Evolutionary conservation across 1,140 invertebrate genomes (phyloP), one percentile per base, ranked within the genome.

Genomic region (Lepeophtheirus salmonis): DNA sequence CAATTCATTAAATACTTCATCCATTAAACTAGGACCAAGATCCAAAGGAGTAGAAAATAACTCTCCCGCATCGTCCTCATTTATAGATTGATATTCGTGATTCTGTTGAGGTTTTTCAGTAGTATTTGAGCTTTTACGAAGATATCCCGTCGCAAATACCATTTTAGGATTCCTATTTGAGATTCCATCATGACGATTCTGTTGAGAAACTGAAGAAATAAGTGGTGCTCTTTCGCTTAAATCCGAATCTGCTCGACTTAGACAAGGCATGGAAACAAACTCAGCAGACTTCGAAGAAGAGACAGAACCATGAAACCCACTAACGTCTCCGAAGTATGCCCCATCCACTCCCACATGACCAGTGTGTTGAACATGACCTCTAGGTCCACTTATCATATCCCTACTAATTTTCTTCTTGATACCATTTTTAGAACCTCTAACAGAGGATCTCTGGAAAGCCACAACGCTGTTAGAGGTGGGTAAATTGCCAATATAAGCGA

Each of bases 281-380:
- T 83, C 67, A 56, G 52, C 1, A 54, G 17, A 20, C n/a, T 16
- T 16, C 4, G 52, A 21, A 20, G 52, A 54, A 21, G 26, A 22
- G 17, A 55, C 24, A 49, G 17, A 22, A 41, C 30, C n/a, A 41
- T 41, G 30, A 18, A 91, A 73, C 67, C 89, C 90, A 50, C 86
- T 83, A 55, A 97, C 81, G 71, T 96, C 90, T 0, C 94, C 92
- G 70, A 97, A 97, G 68, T 89, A 89, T 58, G 88, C 86, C 3
- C 94, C 94, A 71, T 97, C 94, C 13, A 94, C 76, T 1, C 95
- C 94, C 2, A 97, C 88, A 70, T 98, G 94, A 1, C 87, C 88
- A 0, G 90, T 97, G 69, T 97, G 94, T 68, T 94, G 89, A 0
- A 97, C 79, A 72, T 97, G 92, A 26, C 89, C 91, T 70, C 97